A percentile compares a stretch with the other conserved stretches of the same genome.
Evolutionary conservation across 2,888 invertebrate genomes (phyloP).

Genomic region (Pseudococcus viburni): DNA sequence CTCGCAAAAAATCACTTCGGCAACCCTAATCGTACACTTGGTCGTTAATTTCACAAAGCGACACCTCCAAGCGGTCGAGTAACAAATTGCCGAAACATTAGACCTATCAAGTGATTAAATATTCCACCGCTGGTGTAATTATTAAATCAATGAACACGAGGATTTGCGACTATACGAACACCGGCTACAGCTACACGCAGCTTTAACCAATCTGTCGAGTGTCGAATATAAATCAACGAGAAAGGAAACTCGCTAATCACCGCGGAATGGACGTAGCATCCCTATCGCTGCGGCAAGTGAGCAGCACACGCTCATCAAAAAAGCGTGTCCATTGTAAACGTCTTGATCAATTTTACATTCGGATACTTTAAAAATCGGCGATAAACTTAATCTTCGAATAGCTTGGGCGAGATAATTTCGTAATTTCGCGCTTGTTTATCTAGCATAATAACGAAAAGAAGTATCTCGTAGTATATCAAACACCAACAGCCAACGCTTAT

Average conservation of each 20-base stretch:
- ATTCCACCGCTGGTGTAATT: constrained; percentile 5
- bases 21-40: background rate
- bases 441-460: background rate
- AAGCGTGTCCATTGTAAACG: background rate
- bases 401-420: constrained; percentile 19
- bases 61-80: background rate
- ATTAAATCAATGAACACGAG: constrained; percentile 35
- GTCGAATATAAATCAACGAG: background rate
- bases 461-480: constrained; percentile 16
- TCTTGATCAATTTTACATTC: background rate
- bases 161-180: constrained; percentile 5
- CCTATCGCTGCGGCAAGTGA: background rate
- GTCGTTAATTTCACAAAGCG: background rate
- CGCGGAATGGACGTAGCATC: background rate
- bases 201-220: background rate
- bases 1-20: no score
- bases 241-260: constrained; percentile 12
- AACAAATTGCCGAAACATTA: background rate
- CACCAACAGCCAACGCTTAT: constrained; percentile 33
- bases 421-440: constrained; percentile 52
- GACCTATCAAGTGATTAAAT: background rate
- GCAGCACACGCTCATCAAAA: background rate
- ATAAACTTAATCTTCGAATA: constrained; percentile 25
- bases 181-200: background rate
- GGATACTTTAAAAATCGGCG: background rate